A percentile compares a stretch with the other conserved stretches of the same genome.
These are phyloP conservation scores for Temnopleurus reevesii DNA, from an alignment of 53 echinoderm and acorn worm species.

Conservation along the genomic window DNA sequence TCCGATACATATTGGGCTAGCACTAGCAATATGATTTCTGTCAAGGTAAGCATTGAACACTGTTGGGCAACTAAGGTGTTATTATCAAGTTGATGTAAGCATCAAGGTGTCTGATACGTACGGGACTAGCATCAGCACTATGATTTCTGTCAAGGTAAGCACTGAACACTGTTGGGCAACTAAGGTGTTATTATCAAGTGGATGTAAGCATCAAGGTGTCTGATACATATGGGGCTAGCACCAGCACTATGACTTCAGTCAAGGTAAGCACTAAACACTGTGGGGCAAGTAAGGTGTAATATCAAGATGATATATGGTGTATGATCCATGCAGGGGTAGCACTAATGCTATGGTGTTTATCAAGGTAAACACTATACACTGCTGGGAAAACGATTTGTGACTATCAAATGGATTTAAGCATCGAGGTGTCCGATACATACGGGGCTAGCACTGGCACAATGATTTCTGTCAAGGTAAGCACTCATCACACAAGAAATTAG, in stretches of 20 bases:
- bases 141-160: slow-evolving; percentile 64
- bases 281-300: too few species aligned
- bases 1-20: slow-evolving; percentile 77
- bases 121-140: slow-evolving; percentile 62
- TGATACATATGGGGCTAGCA: slow-evolving; percentile 76
- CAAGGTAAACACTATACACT: too few species aligned
- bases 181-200: too few species aligned
- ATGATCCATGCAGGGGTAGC: slow-evolving; percentile 73
- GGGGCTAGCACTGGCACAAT: slow-evolving; percentile 61
- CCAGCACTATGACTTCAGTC: slow-evolving; percentile 25
- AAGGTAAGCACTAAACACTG: too few species aligned
- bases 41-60: too few species aligned
- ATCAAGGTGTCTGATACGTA: slow-evolving; percentile 72
- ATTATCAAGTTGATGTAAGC: slow-evolving; percentile 62
- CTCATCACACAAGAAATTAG: too few species aligned
- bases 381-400: too few species aligned
- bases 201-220: slow-evolving; percentile 64
- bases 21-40: slow-evolving; percentile 31
- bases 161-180: too few species aligned
- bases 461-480: slow-evolving; percentile 65
- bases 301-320: slow-evolving; percentile 69
- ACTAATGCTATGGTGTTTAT: slow-evolving; percentile 36
- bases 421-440: slow-evolving; percentile 72
- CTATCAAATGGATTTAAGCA: too few species aligned
- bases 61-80: too few species aligned